These are phyloP conservation scores for Hirundo rustica DNA, from an alignment of 2,797 vertebrate species.

Conservation along the genomic window DNA sequence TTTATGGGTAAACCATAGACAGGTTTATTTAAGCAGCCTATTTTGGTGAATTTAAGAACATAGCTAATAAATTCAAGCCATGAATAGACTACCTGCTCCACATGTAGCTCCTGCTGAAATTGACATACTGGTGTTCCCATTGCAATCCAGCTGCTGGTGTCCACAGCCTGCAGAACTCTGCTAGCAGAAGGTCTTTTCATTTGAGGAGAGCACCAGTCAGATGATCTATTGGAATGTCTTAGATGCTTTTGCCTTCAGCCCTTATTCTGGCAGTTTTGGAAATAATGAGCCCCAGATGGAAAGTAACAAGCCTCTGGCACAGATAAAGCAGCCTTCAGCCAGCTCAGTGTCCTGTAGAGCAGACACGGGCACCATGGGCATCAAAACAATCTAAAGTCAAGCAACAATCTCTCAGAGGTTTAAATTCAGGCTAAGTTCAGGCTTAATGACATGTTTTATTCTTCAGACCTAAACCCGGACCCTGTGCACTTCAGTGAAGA, in stretches of 20 bases:
- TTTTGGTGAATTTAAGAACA: not conserved
- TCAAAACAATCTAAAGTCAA: not conserved
- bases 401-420: not conserved
- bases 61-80: not conserved
- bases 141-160: not conserved
- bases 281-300: not conserved
- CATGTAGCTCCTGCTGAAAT: not conserved
- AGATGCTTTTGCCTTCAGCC: not conserved
- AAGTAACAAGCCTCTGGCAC: not conserved
- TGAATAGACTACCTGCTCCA: not conserved
- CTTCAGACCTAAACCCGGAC: not conserved
- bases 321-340: not conserved
- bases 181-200: not conserved
- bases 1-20: not conserved
- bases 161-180: not conserved
- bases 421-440: not conserved
- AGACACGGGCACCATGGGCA: accelerated
- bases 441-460: not conserved
- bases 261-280: not conserved
- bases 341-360: not conserved
- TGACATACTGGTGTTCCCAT: not conserved
- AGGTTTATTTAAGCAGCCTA: not conserved
- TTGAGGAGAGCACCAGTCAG: not conserved
- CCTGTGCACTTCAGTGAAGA: not conserved
- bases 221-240: not conserved